These are phyloP conservation scores for Melanophora roralis DNA, from an alignment of 2,888 invertebrate genomes.

Conservation along the genomic window DNA sequence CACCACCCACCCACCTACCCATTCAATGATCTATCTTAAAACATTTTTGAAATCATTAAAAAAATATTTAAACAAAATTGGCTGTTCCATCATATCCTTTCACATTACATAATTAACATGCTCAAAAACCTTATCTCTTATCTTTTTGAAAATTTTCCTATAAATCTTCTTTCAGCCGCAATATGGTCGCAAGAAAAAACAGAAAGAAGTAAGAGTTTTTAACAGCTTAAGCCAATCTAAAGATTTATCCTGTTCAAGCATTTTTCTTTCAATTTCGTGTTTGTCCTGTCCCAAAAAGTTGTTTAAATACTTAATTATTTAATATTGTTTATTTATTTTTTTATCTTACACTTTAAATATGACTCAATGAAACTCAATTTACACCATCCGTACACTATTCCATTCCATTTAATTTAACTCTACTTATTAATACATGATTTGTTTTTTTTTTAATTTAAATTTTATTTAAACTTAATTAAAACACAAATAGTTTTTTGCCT, in stretches of 20 bases:
- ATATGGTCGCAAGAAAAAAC: slow-evolving; percentile 98
- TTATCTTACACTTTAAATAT: background rate
- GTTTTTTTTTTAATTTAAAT: background rate
- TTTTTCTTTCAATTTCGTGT: background rate
- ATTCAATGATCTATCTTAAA: too few species aligned
- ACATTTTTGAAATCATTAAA: too few species aligned
- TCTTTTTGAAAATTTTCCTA: slow-evolving; percentile 46
- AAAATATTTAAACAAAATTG: too few species aligned
- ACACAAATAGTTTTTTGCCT: slow-evolving; percentile 62
- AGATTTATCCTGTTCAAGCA: background rate
- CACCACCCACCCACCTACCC: background rate
- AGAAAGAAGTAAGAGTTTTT: slow-evolving; percentile 95
- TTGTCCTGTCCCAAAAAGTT: slow-evolving; percentile 34
- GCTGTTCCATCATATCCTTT: too few species aligned
- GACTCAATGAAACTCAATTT: background rate
- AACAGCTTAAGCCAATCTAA: slow-evolving; percentile 44
- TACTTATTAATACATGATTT: background rate
- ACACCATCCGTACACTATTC: background rate
- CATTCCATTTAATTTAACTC: background rate
- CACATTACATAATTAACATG: slow-evolving; percentile 26
- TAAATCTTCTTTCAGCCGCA: slow-evolving; percentile 78
- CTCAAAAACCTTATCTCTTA: slow-evolving; percentile 25
- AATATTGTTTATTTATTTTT: too few species aligned
- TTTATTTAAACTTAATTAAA: slow-evolving; percentile 4
- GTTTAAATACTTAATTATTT: background rate